These are phyloP conservation scores for Alethe diademata DNA, from an alignment of 2,113 vertebrate genomes.

Conservation along the genomic window DNA sequence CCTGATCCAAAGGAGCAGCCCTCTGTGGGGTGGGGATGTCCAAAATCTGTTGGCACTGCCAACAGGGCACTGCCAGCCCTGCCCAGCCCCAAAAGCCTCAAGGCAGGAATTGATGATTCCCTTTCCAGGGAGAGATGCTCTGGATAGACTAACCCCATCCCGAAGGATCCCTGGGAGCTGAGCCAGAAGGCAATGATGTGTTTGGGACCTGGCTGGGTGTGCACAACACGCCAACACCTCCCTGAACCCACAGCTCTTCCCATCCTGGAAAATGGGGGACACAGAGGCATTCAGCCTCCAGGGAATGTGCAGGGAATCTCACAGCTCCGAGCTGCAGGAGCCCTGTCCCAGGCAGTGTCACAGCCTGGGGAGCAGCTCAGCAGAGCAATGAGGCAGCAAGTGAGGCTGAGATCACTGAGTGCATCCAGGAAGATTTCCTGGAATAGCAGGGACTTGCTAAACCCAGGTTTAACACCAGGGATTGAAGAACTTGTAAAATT, in stretches of 20 bases:
- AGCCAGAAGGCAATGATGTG: neutral
- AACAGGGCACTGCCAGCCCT: neutral
- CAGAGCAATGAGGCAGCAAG: neutral
- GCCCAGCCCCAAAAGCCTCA: neutral
- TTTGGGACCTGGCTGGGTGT: neutral
- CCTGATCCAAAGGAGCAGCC: neutral
- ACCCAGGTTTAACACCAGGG: neutral
- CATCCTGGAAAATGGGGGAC: neutral
- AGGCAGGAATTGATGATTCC: neutral
- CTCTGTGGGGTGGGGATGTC: too few species aligned
- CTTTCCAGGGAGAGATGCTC: neutral
- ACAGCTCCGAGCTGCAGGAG: neutral
- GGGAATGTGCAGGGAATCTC: neutral
- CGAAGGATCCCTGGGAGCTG: neutral
- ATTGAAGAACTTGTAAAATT: constrained; percentile 22
- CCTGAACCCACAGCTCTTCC: neutral
- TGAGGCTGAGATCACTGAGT: neutral
- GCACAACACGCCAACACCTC: neutral
- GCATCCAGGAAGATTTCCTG: neutral
- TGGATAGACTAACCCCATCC: neutral
- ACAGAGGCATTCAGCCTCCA: neutral
- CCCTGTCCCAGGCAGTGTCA: neutral
- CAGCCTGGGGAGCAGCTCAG: neutral
- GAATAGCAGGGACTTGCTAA: neutral
- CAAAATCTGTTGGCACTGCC: neutral